Evolutionary conservation across 2,797 vertebrate genomes (phyloP).

Genomic region (Aythya fuligula): DNA sequence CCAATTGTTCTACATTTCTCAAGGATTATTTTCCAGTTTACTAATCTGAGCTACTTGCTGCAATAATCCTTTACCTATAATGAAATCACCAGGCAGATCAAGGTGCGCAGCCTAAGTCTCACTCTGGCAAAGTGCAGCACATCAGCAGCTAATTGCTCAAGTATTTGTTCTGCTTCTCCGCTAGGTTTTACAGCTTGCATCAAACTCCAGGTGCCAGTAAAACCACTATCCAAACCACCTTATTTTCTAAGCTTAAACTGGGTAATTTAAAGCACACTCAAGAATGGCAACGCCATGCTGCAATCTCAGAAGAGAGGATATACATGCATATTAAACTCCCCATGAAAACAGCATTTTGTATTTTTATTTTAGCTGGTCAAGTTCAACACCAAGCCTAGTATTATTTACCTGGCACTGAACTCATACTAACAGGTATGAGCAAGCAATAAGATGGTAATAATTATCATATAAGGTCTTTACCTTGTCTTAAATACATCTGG

Average conservation of each 20-base stretch:
- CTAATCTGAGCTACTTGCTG: constrained; percentile 19
- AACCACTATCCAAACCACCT: not conserved
- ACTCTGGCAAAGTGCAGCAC: not conserved
- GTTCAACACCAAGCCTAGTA: not conserved
- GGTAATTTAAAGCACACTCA: not conserved
- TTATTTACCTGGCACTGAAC: not conserved
- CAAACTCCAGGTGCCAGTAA: constrained; percentile 3
- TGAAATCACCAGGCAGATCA: not conserved
- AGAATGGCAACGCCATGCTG: not conserved
- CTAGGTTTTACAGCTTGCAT: not conserved
- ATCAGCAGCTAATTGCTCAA: not conserved
- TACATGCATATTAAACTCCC: not conserved
- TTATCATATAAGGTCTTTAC: not conserved
- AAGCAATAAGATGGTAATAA: not conserved
- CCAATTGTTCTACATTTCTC: not conserved
- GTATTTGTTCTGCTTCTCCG: not conserved
- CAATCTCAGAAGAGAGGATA: not conserved
- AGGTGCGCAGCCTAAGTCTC: not conserved
- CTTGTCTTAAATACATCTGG: not conserved
- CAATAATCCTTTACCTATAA: not conserved
- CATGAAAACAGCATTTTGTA: not conserved
- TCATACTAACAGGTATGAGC: not conserved
- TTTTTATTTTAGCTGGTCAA: not conserved
- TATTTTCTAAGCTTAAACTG: not conserved
- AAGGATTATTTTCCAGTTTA: constrained; percentile 27